Conservation (phyloP, 2,113 vertebrate species). For the Abramis brama region DNA sequence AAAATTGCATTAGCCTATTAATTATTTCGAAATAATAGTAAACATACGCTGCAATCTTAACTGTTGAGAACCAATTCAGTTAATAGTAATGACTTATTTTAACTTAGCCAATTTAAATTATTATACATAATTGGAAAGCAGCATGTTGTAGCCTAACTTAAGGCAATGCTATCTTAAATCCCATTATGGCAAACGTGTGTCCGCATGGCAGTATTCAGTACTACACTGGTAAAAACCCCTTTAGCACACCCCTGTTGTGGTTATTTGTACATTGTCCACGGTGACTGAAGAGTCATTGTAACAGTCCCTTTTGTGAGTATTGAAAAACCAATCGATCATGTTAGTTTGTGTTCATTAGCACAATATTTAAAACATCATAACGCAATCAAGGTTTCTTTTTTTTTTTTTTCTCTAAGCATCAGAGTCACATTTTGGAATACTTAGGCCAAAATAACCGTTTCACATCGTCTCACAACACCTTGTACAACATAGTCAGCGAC, state of each 20-base stretch:
- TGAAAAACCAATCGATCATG: slow-evolving; percentile 36
- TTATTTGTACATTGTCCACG: slow-evolving; percentile 20
- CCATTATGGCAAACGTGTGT: slow-evolving; percentile 24
- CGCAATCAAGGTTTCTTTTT: neutral
- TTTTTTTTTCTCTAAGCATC: neutral
- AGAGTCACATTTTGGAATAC: slow-evolving; percentile 26
- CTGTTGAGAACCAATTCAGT: neutral
- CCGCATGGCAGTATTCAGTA: slow-evolving; percentile 34
- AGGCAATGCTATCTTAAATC: slow-evolving; percentile 4
- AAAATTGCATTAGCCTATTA: neutral
- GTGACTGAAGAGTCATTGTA: neutral
- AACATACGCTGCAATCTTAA: neutral
- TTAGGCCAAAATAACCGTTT: slow-evolving; percentile 31
- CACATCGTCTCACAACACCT: slow-evolving; percentile 38
- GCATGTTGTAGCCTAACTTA: slow-evolving; percentile 13
- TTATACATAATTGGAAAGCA: slow-evolving; percentile 23
- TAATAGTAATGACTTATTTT: neutral
- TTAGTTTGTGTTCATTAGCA: slow-evolving; percentile 3
- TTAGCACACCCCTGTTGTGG: slow-evolving; percentile 24
- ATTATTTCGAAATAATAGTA: slow-evolving; percentile 8
- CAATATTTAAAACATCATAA: slow-evolving; percentile 15
- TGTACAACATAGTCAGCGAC: slow-evolving; percentile 37
- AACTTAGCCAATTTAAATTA: neutral
- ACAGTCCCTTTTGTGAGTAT: slow-evolving; percentile 30
- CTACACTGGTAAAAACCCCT: slow-evolving; percentile 14